Evolutionary conservation across 2,113 vertebrate genomes (phyloP).

Genomic region (Scolopax mira): DNA sequence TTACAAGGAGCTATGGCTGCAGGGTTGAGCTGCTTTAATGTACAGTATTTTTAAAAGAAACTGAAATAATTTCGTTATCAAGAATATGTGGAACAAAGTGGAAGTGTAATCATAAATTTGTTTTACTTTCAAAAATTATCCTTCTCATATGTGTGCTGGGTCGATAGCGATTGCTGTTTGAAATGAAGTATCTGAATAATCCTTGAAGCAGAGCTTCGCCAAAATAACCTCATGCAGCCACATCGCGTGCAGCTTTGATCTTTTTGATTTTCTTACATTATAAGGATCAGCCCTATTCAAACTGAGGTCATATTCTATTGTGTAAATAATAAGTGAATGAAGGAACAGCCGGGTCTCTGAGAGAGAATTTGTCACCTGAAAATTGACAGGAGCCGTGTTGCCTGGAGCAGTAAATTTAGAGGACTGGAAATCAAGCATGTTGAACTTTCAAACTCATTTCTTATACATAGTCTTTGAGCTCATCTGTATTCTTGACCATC

Average conservation of each 20-base stretch:
- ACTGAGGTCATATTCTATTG: neutral
- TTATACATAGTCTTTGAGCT: neutral
- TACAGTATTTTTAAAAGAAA: neutral
- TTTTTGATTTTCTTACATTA: neutral
- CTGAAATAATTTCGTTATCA: neutral
- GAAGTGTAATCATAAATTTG: neutral
- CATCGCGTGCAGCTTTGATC: neutral
- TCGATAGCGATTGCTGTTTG: neutral
- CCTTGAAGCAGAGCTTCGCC: neutral
- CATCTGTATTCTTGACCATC: neutral
- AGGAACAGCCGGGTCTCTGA: neutral
- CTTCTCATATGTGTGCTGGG: neutral
- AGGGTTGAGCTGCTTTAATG: neutral
- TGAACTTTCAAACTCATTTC: slow-evolving; percentile 16
- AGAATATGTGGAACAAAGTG: neutral
- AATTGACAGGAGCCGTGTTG: neutral
- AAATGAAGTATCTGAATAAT: neutral
- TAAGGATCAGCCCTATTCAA: neutral
- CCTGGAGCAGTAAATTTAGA: slow-evolving; percentile 3
- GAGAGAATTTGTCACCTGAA: slow-evolving; percentile 23
- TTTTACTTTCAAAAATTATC: neutral
- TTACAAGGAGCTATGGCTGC: neutral
- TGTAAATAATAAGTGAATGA: neutral
- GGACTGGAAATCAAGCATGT: neutral
- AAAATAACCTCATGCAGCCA: neutral